A percentile compares a stretch with the other conserved stretches of the same genome.
phyloP scores from a whole-genome alignment of 2,797 vertebrate genomes.

The Galaxias olidus region DNA sequence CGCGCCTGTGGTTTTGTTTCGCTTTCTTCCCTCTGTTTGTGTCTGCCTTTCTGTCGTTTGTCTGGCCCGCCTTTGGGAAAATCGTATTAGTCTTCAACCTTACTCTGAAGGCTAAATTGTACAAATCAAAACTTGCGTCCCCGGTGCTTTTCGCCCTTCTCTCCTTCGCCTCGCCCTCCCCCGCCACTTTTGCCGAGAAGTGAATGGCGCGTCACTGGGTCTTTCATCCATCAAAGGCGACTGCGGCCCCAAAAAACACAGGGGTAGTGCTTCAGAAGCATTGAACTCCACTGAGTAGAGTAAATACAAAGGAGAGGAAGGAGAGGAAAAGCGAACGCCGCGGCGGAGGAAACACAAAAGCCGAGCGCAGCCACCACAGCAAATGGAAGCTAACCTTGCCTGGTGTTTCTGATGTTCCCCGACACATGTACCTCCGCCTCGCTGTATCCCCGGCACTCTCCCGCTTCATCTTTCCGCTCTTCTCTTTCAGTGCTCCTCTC shows the following conservation, averaged over 20 bases:
- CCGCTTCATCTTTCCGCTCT: not conserved
- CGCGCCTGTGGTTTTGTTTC: constrained; percentile 37
- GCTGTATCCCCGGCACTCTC: constrained; percentile 53
- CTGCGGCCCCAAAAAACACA: constrained; percentile 54
- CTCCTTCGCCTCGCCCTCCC: constrained; percentile 6
- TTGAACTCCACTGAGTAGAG: constrained; percentile 50
- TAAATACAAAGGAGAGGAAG: constrained; percentile 48
- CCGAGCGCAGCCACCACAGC: constrained; percentile 66
- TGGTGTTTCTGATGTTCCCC: constrained; percentile 69
- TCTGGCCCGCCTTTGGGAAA: constrained; percentile 37
- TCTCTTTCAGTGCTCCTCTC: constrained; percentile 7
- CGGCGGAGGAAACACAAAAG: constrained; percentile 67
- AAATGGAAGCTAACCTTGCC: constrained; percentile 72
- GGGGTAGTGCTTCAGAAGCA: constrained; percentile 58
- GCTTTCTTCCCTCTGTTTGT: not conserved
- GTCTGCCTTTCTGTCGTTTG: constrained; percentile 17
- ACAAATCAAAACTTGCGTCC: constrained; percentile 50
- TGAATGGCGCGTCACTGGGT: constrained; percentile 40
- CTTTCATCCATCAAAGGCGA: constrained; percentile 66
- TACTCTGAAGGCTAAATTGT: constrained; percentile 59
- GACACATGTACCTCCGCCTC: constrained; percentile 42
- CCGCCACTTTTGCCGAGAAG: constrained; percentile 61
- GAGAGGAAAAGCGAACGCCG: constrained; percentile 47
- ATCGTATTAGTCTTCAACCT: constrained; percentile 38
- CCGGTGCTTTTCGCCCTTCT: constrained; percentile 27